Conservation (phyloP, 2,797 vertebrate genomes). For the Graptemys geographica region DNA sequence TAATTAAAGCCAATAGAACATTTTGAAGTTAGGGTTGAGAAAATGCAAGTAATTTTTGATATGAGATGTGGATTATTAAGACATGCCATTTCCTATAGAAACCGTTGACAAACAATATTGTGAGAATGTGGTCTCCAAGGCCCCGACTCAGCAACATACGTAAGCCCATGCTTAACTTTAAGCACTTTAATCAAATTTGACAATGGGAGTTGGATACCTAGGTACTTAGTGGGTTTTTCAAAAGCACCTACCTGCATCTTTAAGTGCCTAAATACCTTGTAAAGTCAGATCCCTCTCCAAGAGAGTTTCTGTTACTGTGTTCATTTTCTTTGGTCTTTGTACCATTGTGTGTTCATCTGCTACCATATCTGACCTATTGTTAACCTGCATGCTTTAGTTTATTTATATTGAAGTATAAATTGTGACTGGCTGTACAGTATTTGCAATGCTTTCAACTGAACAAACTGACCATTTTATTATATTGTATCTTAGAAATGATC, state of each 20-base stretch:
- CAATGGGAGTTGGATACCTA: background rate
- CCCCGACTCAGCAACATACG: background rate
- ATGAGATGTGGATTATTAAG: background rate
- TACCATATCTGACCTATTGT: background rate
- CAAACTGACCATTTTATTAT: conserved; percentile 14
- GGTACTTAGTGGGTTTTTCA: background rate
- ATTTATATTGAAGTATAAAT: conserved; percentile 22
- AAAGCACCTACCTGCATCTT: background rate
- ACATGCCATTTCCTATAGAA: background rate
- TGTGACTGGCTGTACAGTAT: conserved; percentile 23
- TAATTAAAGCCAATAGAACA: background rate
- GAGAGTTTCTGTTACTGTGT: background rate
- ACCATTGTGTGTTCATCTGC: background rate
- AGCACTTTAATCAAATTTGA: background rate
- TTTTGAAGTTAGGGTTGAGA: background rate
- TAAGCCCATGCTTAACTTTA: rapidly evolving
- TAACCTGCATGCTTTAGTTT: conserved; percentile 22
- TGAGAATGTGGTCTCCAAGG: background rate
- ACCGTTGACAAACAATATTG: background rate
- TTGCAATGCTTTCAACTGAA: background rate
- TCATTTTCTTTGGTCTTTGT: background rate
- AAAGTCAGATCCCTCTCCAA: background rate
- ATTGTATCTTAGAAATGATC: conserved; percentile 13
- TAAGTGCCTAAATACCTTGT: background rate
- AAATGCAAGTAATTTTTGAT: background rate